Evolutionary conservation across 2,888 invertebrate genomes (phyloP), one percentile per base, ranked within the genome.

Genomic region (Eupithecia dodoneata): DNA sequence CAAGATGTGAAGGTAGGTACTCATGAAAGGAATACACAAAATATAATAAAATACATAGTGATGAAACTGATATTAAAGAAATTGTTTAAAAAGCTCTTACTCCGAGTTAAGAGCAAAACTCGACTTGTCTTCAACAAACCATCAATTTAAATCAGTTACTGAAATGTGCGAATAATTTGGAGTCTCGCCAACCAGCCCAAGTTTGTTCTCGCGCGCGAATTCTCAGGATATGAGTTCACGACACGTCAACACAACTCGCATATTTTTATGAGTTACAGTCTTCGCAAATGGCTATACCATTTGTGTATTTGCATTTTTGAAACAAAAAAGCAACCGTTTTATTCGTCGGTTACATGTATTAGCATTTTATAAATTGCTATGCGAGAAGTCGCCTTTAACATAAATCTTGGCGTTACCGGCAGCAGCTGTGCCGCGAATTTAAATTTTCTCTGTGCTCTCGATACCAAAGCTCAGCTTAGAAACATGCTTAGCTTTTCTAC

Each of bases 111-210:
- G 47, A 70, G 30, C 12, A 30, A 69, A 47, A 70, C 70, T 70
- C 12, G 47, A 49, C 47, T 30, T 10, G 12, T 70, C 47, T 67
- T 66, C 70, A 45, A 41, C 41, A 72, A 78, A 76, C 74, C 55
- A 78, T 72, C 52, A 70, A 72, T 76, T 74, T 66, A 42, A 52
- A 79, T 70, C 66, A 42, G 65, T 73, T 69, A 67, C 72, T 71
- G 69, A 49, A 76, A 69, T 78, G 75, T 73, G 74, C 52, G 73
- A 65, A 45, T 69, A 49, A 72, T 76, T 72, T 74, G 79, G 76
- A 74, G 41, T 70, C 47, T 30, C 55, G 78, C 76, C 78, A 74
- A 74, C 74, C 72, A 67, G 41, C 3, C 69, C 4, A 66, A 74
- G 69, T 78, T 76, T 63, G 76, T 78, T 76, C 72, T 73, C 70